Percentiles rank a stretch among this genome's conserved stretches.
phyloP scores from a whole-genome alignment of 2,113 vertebrate species.

The Aldabrachelys gigantea region DNA sequence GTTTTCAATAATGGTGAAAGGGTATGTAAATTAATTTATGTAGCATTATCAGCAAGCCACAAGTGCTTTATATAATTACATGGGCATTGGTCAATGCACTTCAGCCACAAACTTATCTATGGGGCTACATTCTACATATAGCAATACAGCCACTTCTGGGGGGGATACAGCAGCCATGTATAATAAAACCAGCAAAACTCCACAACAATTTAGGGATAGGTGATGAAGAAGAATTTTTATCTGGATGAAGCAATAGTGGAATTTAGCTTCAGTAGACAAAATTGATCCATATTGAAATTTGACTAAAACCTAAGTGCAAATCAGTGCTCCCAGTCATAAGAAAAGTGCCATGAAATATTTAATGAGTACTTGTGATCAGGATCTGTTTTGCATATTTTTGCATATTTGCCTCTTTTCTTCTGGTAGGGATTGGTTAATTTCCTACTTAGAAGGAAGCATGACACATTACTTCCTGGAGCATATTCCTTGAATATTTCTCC shows the following conservation, averaged over 20 bases:
- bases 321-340: neutral
- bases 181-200: neutral
- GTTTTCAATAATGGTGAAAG: neutral
- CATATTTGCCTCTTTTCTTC: neutral
- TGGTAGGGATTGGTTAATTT: neutral
- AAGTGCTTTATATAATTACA: neutral
- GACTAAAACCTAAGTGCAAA: neutral
- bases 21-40: neutral
- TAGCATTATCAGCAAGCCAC: neutral
- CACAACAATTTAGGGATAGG: neutral
- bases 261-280: neutral
- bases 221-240: neutral
- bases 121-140: neutral
- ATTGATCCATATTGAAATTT: neutral
- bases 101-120: neutral
- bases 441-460: neutral
- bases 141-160: neutral
- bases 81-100: fast-evolving
- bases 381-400: neutral
- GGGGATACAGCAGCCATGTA: neutral
- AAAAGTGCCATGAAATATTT: neutral
- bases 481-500: neutral
- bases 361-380: neutral
- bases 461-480: neutral
- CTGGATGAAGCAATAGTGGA: neutral